These are phyloP conservation scores for Paralichthys olivaceus DNA, from an alignment of 2,113 vertebrate species.

Conservation along the genomic window DNA sequence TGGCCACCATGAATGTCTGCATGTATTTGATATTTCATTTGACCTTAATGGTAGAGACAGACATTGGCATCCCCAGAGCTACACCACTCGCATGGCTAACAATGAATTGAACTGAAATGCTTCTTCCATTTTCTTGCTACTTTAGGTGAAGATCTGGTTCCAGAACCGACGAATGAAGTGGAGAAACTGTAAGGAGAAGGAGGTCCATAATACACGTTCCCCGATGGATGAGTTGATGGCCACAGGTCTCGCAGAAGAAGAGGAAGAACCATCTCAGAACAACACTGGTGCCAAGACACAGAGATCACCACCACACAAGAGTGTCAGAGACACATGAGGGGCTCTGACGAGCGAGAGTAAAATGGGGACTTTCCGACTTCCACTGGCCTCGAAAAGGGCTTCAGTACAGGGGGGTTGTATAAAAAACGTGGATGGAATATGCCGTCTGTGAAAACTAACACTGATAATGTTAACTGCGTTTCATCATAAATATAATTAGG, in stretches of 20 bases:
- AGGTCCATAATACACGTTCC: conserved; percentile 76
- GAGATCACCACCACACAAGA: conserved; percentile 41
- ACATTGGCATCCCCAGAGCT: not conserved
- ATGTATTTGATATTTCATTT: no score
- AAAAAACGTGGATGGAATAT: conserved; percentile 9
- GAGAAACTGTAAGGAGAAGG: conserved; percentile 97
- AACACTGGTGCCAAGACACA: conserved; percentile 37
- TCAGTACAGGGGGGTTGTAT: not conserved
- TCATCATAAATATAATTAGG: conserved; percentile 33
- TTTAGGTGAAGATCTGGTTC: conserved; percentile 98
- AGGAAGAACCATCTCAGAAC: conserved; percentile 50
- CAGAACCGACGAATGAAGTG: conserved; percentile 99
- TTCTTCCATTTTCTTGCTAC: conserved; percentile 36
- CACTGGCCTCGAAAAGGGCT: conserved; percentile 14
- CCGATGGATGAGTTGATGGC: conserved; percentile 78
- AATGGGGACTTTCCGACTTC: conserved; percentile 31
- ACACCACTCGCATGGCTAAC: not conserved
- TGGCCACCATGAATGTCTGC: no score
- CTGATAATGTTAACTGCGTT: not conserved
- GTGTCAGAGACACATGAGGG: conserved; percentile 44
- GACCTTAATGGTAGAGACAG: no score
- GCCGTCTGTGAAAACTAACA: conserved; percentile 37
- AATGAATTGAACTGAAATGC: not conserved
- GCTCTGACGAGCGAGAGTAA: not conserved
- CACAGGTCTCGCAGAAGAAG: conserved; percentile 65